A percentile compares a stretch with the other conserved stretches of the same genome.
Conservation (phyloP, 2,797 vertebrate species). For the Lemur catta region DNA sequence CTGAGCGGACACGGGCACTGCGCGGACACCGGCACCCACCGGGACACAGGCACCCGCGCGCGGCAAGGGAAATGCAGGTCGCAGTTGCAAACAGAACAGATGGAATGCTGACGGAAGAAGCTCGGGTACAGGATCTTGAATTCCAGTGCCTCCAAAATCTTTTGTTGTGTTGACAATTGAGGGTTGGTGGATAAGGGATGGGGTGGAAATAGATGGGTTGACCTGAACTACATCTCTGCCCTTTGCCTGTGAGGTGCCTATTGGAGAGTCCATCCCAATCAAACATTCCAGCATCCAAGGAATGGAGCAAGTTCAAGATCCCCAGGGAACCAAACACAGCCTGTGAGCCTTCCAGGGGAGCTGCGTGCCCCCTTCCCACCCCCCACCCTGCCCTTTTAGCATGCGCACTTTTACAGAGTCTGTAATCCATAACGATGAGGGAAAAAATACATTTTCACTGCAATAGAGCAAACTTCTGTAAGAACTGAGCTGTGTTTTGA, state of each 20-base stretch:
- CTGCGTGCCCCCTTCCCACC: not conserved
- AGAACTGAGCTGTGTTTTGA: constrained; percentile 61
- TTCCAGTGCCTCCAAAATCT: not conserved
- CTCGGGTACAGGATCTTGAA: not conserved
- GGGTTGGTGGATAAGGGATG: not conserved
- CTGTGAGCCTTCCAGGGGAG: not conserved
- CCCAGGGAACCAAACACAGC: not conserved
- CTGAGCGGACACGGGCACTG: fast-evolving
- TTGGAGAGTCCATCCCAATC: not conserved
- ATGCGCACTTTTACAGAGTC: not conserved
- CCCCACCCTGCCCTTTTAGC: not conserved
- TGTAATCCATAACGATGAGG: constrained; percentile 48
- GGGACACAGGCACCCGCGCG: too few relatives aligned
- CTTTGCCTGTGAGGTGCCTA: not conserved
- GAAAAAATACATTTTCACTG: constrained; percentile 63
- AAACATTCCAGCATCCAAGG: not conserved
- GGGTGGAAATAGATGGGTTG: not conserved
- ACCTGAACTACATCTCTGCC: not conserved
- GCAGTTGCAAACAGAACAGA: not conserved
- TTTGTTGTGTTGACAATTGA: not conserved
- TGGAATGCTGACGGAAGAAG: not conserved
- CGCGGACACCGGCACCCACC: not conserved
- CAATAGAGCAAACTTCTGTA: constrained; percentile 41
- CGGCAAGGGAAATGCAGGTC: not conserved
- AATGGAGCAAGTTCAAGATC: not conserved